phyloP scores from a whole-genome alignment of 2,888 invertebrate genomes.

The Apamea sordens region DNA sequence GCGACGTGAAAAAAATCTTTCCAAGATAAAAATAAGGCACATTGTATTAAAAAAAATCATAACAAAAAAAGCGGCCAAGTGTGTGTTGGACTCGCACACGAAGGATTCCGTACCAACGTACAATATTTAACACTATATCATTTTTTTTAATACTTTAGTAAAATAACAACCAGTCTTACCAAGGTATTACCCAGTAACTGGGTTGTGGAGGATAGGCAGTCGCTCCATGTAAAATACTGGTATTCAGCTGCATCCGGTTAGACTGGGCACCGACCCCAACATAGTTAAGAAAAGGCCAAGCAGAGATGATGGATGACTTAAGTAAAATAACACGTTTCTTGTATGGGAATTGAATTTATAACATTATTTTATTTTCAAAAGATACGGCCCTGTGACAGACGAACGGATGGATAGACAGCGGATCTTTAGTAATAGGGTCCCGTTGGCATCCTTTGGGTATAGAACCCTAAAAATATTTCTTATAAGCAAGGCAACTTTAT shows the following conservation, averaged over 20 bases:
- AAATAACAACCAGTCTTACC: too few relatives aligned
- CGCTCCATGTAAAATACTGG: too few relatives aligned
- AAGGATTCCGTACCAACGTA: neutral
- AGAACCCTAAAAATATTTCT: neutral
- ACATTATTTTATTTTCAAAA: neutral
- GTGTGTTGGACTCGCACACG: neutral
- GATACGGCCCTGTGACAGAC: neutral
- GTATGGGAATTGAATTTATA: neutral
- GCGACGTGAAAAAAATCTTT: neutral
- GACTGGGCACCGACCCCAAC: too few relatives aligned
- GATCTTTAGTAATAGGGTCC: neutral
- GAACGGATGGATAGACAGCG: neutral
- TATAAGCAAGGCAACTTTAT: neutral
- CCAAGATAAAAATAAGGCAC: neutral
- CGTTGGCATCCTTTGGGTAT: neutral
- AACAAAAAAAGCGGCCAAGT: neutral
- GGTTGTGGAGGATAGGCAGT: too few relatives aligned
- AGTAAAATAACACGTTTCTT: neutral
- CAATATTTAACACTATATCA: neutral
- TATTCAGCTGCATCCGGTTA: too few relatives aligned
- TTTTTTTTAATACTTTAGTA: too few relatives aligned
- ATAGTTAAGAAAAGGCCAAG: too few relatives aligned
- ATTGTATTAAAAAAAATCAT: neutral
- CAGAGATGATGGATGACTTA: neutral
- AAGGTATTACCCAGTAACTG: too few relatives aligned